Conservation (phyloP, 2,888 invertebrate genomes). For the Pyrochroa serraticornis region DNA sequence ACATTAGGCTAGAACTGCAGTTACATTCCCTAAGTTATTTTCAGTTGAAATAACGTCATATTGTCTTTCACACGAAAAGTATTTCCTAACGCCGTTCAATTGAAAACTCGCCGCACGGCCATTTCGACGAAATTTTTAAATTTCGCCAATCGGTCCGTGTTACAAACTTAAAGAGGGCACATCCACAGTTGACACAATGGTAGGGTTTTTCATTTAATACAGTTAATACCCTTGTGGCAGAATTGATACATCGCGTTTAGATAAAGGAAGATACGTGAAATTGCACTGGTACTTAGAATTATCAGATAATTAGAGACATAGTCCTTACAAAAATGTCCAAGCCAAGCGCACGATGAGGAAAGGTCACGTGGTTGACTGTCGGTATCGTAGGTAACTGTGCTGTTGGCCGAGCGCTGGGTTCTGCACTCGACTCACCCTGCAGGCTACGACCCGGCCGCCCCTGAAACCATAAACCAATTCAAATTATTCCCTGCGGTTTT, state of each 20-base stretch:
- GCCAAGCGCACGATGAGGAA: conserved; percentile 39
- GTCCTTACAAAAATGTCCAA: conserved; percentile 32
- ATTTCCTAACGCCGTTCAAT: conserved; percentile 24
- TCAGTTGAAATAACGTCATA: conserved; percentile 25
- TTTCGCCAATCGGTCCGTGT: too few species aligned
- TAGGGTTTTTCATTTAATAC: too few species aligned
- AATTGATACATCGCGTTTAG: conserved; percentile 3
- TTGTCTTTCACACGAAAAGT: conserved; percentile 38
- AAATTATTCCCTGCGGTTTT: neutral
- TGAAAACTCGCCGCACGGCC: too few species aligned
- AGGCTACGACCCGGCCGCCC: conserved; percentile 66
- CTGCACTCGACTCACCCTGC: conserved; percentile 63
- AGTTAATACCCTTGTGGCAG: too few species aligned
- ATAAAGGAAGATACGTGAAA: conserved; percentile 33
- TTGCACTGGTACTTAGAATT: conserved; percentile 34
- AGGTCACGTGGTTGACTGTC: conserved; percentile 42
- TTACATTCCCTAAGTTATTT: conserved; percentile 24
- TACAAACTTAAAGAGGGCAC: too few species aligned
- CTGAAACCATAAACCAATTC: conserved; percentile 47
- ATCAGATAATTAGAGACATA: conserved; percentile 7
- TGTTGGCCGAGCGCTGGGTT: conserved; percentile 56
- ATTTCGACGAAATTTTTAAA: too few species aligned
- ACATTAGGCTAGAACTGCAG: conserved; percentile 38
- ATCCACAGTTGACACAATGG: too few species aligned
- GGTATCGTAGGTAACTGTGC: conserved; percentile 44